Conservation (phyloP, 1,140 invertebrate genomes). For the Grapholita molesta region DNA sequence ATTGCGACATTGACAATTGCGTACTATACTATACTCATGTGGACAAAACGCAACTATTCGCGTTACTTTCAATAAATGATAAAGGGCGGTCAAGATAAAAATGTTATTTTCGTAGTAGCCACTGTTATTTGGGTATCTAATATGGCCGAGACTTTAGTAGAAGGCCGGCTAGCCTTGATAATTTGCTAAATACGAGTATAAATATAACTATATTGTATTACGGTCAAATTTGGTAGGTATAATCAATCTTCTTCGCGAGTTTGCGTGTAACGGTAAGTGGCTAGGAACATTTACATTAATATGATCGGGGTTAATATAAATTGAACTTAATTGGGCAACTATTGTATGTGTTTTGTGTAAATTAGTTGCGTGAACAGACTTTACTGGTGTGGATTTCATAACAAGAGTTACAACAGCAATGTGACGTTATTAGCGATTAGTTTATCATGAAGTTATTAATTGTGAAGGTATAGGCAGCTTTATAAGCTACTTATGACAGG, state of each 20-base stretch:
- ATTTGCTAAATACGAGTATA: neutral
- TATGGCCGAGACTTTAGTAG: neutral
- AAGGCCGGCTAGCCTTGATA: neutral
- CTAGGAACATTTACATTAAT: slow-evolving; percentile 10
- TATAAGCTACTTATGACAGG: no score
- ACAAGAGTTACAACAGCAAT: no score
- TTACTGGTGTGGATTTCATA: neutral
- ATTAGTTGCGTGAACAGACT: neutral
- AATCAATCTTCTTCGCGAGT: slow-evolving; percentile 4
- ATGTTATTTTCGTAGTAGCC: no score
- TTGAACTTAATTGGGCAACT: neutral
- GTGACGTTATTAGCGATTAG: neutral
- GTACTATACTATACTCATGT: no score
- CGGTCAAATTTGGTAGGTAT: neutral
- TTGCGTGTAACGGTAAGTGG: slow-evolving; percentile 7
- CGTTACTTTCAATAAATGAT: no score
- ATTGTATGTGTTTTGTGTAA: neutral
- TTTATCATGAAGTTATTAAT: neutral
- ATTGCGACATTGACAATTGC: no score
- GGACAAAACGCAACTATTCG: no score
- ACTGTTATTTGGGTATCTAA: neutral
- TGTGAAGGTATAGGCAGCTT: no score
- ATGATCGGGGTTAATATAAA: neutral
- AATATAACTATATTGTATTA: neutral
- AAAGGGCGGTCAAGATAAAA: no score